Evolutionary conservation across 1,140 invertebrate genomes (phyloP).

Genomic region (Metopolophium dirhodum): DNA sequence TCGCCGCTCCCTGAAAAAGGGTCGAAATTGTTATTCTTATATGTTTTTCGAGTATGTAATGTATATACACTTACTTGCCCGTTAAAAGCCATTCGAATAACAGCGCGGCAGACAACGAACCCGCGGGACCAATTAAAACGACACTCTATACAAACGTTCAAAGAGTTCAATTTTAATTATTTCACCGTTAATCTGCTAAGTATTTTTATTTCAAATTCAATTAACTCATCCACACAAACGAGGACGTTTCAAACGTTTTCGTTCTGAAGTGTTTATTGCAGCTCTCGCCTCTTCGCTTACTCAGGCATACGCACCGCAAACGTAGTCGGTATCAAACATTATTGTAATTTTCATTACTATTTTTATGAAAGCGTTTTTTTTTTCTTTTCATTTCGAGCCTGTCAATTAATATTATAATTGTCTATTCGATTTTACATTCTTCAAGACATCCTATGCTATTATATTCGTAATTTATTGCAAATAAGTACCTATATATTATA

Average conservation of each 20-base stretch:
- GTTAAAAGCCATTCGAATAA: neutral
- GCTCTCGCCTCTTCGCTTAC: neutral
- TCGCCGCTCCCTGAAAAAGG: neutral
- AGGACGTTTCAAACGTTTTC: neutral
- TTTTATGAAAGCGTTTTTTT: constrained; percentile 1
- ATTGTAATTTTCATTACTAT: neutral
- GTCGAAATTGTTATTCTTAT: neutral
- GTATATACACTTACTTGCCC: no score
- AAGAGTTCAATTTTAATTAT: constrained; percentile 21
- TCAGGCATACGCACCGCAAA: neutral
- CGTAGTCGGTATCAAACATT: neutral
- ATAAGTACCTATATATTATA: neutral
- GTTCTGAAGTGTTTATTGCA: neutral
- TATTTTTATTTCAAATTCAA: constrained; percentile 5
- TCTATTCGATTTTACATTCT: neutral
- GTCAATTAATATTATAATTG: constrained; percentile 12
- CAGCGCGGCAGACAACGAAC: neutral
- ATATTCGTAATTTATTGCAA: neutral
- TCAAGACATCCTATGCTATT: neutral
- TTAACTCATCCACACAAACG: neutral
- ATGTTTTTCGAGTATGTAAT: neutral
- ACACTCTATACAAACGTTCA: neutral
- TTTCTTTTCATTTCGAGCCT: neutral
- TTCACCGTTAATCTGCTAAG: neutral
- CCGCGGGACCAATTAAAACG: neutral